These are phyloP conservation scores for Hippocampus mohnikei DNA, from an alignment of 2,113 vertebrate species.

Conservation along the genomic window DNA sequence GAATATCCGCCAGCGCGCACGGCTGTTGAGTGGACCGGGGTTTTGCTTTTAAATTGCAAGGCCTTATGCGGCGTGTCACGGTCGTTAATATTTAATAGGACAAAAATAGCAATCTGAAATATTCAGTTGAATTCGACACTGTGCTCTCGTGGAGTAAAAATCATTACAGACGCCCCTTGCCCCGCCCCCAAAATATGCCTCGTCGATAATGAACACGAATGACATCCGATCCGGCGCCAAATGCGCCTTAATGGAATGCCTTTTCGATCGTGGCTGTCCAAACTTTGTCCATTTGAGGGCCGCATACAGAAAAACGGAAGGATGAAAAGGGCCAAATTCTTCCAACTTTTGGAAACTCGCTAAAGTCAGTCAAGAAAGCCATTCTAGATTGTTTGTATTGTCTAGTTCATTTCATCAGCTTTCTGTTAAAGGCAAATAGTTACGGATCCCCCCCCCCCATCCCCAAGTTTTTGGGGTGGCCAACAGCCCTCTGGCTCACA, in stretches of 20 bases:
- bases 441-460: too few relatives aligned
- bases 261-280: background rate
- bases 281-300: too few relatives aligned
- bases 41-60: slow-evolving; percentile 11
- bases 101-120: slow-evolving; percentile 34
- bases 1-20: slow-evolving; percentile 22
- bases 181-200: slow-evolving; percentile 11
- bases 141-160: slow-evolving; percentile 13
- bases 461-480: too few relatives aligned
- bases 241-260: background rate
- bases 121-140: slow-evolving; percentile 19
- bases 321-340: too few relatives aligned
- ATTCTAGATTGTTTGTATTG: too few relatives aligned
- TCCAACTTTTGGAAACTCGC: too few relatives aligned
- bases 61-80: background rate
- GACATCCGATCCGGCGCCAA: slow-evolving; percentile 6
- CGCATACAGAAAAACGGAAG: too few relatives aligned
- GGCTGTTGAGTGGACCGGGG: background rate
- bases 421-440: too few relatives aligned
- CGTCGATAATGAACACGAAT: slow-evolving; percentile 16
- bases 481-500: too few relatives aligned
- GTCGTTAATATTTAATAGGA: slow-evolving; percentile 12
- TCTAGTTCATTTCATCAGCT: too few relatives aligned
- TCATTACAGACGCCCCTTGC: background rate
- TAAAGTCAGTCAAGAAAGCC: too few relatives aligned